phyloP scores from a whole-genome alignment of 2,888 invertebrate species.

The Spodoptera picta region DNA sequence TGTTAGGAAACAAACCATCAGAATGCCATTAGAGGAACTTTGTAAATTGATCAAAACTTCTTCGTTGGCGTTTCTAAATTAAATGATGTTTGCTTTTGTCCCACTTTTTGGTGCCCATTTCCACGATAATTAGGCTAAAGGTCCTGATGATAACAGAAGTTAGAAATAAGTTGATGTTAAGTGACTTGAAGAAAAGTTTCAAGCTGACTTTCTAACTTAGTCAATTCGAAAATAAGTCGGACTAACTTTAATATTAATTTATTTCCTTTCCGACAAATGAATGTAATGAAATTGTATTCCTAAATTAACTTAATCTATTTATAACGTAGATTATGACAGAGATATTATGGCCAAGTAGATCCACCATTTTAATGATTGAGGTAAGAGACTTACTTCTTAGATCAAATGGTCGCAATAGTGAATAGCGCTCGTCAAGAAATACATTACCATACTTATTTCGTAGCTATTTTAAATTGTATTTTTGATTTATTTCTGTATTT shows the following conservation, averaged over 20 bases:
- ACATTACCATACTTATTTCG: no score
- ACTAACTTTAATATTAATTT: background rate
- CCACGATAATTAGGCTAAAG: conserved; percentile 13
- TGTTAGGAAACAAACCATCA: conserved; percentile 28
- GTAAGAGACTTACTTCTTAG: no score
- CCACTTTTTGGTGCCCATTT: conserved; percentile 20
- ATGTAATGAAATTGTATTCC: no score
- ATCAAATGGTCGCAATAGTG: no score
- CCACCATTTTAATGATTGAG: no score
- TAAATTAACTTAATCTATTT: no score
- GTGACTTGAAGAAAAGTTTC: conserved; percentile 9
- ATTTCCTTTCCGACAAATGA: no score
- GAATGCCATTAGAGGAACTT: conserved; percentile 53
- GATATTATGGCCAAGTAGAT: no score
- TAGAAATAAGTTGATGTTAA: conserved; percentile 6
- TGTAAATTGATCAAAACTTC: conserved; percentile 54
- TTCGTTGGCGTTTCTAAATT: conserved; percentile 44
- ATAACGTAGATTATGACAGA: no score
- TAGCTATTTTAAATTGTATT: no score
- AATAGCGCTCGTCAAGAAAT: no score
- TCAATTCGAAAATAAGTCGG: background rate
- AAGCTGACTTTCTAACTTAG: conserved; percentile 3
- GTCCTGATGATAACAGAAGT: conserved; percentile 10
- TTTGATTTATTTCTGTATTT: no score
- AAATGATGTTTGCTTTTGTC: conserved; percentile 48